These are phyloP conservation scores for Danio kyathit DNA, from an alignment of 2,797 vertebrate genomes.

Conservation along the genomic window DNA sequence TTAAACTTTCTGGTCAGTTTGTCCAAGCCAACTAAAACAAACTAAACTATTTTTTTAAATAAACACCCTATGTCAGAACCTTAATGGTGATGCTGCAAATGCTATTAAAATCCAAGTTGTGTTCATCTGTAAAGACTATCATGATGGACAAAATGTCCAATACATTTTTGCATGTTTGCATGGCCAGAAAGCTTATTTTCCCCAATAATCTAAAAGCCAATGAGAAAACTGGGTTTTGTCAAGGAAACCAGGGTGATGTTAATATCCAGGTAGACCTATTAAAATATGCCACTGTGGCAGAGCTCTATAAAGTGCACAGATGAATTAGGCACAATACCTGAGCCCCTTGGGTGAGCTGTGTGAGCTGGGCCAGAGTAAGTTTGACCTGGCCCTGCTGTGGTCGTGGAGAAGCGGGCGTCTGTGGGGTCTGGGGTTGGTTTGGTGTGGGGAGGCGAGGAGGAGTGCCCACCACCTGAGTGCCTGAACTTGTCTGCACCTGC, in stretches of 20 bases:
- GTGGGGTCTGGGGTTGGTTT: conserved; percentile 62
- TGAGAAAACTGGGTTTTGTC: not conserved
- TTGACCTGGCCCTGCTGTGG: conserved; percentile 98
- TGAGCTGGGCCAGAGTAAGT: conserved; percentile 96
- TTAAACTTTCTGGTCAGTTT: no score
- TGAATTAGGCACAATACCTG: conserved; percentile 77
- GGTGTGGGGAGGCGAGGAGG: conserved; percentile 72
- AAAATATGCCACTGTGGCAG: not conserved
- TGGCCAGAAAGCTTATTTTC: not conserved
- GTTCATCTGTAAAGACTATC: not conserved
- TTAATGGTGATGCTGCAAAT: no score
- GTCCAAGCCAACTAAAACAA: no score
- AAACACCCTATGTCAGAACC: no score
- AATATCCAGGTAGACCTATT: not conserved
- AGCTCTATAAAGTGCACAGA: not conserved
- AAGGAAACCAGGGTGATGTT: not conserved
- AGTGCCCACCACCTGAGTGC: conserved; percentile 75
- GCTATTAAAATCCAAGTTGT: no score
- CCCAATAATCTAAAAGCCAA: not conserved
- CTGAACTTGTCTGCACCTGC: conserved; percentile 73
- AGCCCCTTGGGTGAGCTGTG: conserved; percentile 92
- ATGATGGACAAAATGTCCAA: not conserved
- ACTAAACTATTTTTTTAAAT: no score
- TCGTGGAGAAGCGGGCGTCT: conserved; percentile 70
- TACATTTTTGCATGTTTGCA: not conserved